These are phyloP conservation scores for Galago senegalensis DNA, from an alignment of 2,797 vertebrate species.

Conservation along the genomic window DNA sequence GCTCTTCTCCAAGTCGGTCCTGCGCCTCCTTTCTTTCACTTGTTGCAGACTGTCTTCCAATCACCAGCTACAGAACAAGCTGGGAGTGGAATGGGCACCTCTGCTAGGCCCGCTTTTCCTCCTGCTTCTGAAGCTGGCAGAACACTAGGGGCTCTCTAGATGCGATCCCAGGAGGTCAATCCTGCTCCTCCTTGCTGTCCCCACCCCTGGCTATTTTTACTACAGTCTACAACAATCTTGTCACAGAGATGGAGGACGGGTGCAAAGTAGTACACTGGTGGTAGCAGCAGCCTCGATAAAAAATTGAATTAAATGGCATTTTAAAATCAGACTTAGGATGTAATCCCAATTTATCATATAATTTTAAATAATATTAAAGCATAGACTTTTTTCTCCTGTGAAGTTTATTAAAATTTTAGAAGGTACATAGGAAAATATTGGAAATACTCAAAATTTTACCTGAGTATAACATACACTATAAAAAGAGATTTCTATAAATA, in stretches of 20 bases:
- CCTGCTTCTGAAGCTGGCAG: constrained; percentile 89
- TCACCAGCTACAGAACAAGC: constrained; percentile 82
- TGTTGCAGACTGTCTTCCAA: constrained; percentile 90
- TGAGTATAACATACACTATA: background rate
- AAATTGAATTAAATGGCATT: background rate
- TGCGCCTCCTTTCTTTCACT: constrained; percentile 6
- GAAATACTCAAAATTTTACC: background rate
- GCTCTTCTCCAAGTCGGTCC: background rate
- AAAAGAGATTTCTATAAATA: background rate
- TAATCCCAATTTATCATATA: background rate
- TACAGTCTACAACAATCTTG: background rate
- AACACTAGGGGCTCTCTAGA: constrained; percentile 90
- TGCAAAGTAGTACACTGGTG: too few relatives aligned
- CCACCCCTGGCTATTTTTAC: background rate
- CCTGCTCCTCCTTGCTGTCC: background rate
- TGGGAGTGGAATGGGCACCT: constrained; percentile 91
- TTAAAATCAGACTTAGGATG: background rate
- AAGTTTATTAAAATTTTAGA: background rate
- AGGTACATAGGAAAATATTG: background rate
- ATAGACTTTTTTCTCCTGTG: background rate
- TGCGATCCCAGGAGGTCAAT: constrained; percentile 88
- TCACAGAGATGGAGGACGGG: background rate
- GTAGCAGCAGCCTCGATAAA: background rate
- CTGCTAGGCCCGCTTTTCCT: constrained; percentile 90
- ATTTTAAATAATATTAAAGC: background rate